Evolutionary conservation across 2,797 vertebrate genomes (phyloP), one percentile per base, ranked within the genome.

Genomic region (Synaphobranchus kaupii): DNA sequence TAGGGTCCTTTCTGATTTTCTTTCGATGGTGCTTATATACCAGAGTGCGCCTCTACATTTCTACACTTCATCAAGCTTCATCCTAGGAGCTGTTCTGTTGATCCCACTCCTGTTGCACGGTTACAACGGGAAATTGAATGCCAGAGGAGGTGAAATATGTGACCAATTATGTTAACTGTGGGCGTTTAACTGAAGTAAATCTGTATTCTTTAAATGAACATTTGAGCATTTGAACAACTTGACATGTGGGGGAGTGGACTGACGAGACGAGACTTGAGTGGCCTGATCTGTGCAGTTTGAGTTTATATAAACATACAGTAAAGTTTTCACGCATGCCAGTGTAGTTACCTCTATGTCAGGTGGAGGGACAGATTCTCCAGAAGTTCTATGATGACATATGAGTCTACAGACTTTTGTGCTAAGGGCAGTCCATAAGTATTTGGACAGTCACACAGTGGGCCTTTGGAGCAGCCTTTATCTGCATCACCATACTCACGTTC

Each of bases 161-260:
- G 58, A 22, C 58, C 58, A 60, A 60, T 60, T 60, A 60, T 22
- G 58, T 60, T 60, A 60, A 60, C 58, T 60, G 58, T 60, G 58
- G 58, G 58, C 58, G 58, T 10, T 17, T 22, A 60, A 60, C 58
- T 60, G 15, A 60, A 68, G 66, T 68, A n/a, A 68, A 68, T 68
- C n/a, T 68, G 66, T 68, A 68, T n/a, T 68, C n/a, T 68, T n/a
- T 31, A 3, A 8, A 9, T 28, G 6, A 28, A n/a, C 25, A 68
- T 68, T 68, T 68, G 63, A n/a, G 22, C n/a, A 28, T 68, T 68
- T 68, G 66, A 68, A 68, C 66, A 68, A 68, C 58, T 60, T 60
- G 58, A 60, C 58, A 60, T 60, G 17, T 12, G 58, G 66, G 28
- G 3, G 25, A 1, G 66, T 68, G n/a, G n/a, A 68, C 25, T 68